Evolutionary conservation across 2,888 invertebrate species (phyloP), one percentile per base, ranked within the genome.

Genomic region (Lottia scabra): DNA sequence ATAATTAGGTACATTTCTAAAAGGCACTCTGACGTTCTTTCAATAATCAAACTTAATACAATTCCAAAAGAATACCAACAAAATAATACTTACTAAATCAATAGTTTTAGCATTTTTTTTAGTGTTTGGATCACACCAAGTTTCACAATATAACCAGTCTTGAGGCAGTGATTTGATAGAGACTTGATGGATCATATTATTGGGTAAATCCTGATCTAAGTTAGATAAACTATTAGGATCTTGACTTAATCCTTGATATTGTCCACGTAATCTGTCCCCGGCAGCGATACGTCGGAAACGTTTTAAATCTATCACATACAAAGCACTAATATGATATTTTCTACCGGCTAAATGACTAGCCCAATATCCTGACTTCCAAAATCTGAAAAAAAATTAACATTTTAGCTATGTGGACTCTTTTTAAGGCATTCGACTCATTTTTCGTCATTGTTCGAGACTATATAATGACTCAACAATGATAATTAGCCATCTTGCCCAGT

Each of bases 311-410:
- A 99, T 98, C 48, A 99, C 98, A 91, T 99, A 99, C 76, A 99
- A 91, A 5, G 99, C 99, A 82, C 97, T 97, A 82, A 92, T 92
- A 82, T 92, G 92, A 90, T 99, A 99, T 85, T 94, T 93, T 78
- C 99, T 93, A 0, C 97, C 96, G 88, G 95, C 98, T 77, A 99
- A 91, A 92, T 99, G 99, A 90, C 96, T 98, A 74, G 95, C 93
- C 99, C 99, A 99, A 90, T 99, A 99, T n/a, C 99, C 99, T 86
- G 95, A 95, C 90, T 97, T 98, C 99, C 99, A 99, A 91, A 99
- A 99, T 81, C 95, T 93, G 80, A 23, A 81, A 75, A 62, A 48
- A 38, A 26, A 68, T 56, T 27, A 4, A 46, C 10, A 30, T n/a
- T n/a, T 56, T n/a, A n/a, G 30, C 23, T 30, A 6, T 62, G 45